Evolutionary conservation across 2,797 vertebrate genomes (phyloP).

Genomic region (Myotis pilosus): DNA sequence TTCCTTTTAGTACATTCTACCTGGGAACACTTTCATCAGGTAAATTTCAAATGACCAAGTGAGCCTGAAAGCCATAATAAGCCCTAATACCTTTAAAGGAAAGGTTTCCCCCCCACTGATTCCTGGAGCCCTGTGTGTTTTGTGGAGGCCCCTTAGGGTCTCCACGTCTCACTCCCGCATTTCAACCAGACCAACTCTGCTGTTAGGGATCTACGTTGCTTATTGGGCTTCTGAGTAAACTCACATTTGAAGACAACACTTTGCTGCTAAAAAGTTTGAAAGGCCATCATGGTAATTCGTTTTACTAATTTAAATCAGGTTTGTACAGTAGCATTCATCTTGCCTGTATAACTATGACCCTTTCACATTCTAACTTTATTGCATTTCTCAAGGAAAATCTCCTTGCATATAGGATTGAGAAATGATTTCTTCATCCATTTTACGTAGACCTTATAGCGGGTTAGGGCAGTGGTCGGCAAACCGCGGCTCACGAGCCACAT

Average conservation of each 20-base stretch:
- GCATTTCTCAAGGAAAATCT: conserved; percentile 6
- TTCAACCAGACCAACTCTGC: not conserved
- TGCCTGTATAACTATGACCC: not conserved
- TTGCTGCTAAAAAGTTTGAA: not conserved
- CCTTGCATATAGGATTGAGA: not conserved
- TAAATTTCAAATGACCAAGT: not conserved
- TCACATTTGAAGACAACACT: not conserved
- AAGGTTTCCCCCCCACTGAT: fast-evolving
- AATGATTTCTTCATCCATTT: not conserved
- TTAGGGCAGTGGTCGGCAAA: not conserved
- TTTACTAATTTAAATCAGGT: not conserved
- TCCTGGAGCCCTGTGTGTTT: not conserved
- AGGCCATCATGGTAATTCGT: not conserved
- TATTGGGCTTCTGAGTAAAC: not conserved
- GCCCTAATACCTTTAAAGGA: not conserved
- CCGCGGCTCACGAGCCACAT: no score
- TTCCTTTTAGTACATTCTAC: not conserved
- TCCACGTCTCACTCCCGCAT: not conserved
- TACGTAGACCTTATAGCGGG: not conserved
- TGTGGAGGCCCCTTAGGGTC: not conserved
- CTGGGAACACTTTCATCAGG: not conserved
- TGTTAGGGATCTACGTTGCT: not conserved
- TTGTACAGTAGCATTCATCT: not conserved
- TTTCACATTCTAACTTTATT: not conserved
- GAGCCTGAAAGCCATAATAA: not conserved